A percentile compares a stretch with the other conserved stretches of the same genome.
Conservation (phyloP, 2,888 invertebrate genomes). For the Eupeodes luniger region DNA sequence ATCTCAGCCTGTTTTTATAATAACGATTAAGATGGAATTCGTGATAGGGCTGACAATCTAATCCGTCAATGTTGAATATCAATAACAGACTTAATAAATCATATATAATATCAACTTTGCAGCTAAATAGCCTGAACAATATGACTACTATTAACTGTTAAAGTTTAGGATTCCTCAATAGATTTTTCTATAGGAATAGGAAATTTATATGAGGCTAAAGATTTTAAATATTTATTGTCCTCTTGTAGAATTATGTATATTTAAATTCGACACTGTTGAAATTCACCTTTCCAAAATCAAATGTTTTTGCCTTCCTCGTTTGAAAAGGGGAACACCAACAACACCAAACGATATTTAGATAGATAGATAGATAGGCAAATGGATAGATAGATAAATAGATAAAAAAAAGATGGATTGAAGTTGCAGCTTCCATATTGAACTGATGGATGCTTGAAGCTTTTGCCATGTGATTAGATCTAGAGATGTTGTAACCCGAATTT, state of each 20-base stretch:
- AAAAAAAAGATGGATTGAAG: slow-evolving; percentile 41
- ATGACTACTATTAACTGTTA: no score
- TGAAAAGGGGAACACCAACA: background rate
- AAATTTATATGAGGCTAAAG: no score
- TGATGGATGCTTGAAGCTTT: slow-evolving; percentile 67
- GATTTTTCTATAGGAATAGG: no score
- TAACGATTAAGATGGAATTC: no score
- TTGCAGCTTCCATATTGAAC: slow-evolving; percentile 23
- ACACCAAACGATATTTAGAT: background rate
- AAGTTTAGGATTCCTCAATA: no score
- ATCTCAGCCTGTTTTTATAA: no score
- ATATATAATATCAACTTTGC: no score
- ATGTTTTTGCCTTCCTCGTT: slow-evolving; percentile 29
- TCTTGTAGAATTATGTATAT: background rate
- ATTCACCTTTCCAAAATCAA: slow-evolving; percentile 8
- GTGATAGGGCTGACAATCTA: no score
- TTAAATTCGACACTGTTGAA: background rate
- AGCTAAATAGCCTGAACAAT: no score
- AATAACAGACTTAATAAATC: no score
- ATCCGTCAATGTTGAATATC: no score
- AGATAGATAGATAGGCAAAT: background rate
- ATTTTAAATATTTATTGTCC: no score
- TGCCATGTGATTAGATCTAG: slow-evolving; percentile 63
- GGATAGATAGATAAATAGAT: background rate
- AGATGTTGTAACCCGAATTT: slow-evolving; percentile 56